phyloP scores from a whole-genome alignment of 2,888 invertebrate genomes.

The Alentia gelatinosa region DNA sequence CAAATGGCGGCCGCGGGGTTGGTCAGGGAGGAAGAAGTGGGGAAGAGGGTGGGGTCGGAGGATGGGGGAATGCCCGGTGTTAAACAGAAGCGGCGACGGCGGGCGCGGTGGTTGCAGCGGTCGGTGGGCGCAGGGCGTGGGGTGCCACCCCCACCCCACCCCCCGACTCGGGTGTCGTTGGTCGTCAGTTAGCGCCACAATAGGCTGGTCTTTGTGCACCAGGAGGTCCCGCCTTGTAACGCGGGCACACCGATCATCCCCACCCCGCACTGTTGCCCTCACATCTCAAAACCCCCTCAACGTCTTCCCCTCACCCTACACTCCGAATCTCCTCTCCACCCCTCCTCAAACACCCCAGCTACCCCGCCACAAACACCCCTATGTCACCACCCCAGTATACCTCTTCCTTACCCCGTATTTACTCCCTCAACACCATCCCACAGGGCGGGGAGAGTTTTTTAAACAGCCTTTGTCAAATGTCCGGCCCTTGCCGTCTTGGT shows the following conservation, averaged over 20 bases:
- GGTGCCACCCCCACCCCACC: neutral
- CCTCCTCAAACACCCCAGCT: neutral
- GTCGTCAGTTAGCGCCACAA: conserved; percentile 40
- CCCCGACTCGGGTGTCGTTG: conserved; percentile 15
- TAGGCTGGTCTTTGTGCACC: neutral
- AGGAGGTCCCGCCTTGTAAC: neutral
- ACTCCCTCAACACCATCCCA: neutral
- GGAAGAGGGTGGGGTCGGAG: neutral
- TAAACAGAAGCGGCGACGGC: conserved; percentile 15
- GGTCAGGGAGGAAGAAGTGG: conserved; percentile 31
- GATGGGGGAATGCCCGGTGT: neutral
- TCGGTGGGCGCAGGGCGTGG: neutral
- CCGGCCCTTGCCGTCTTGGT: conserved; percentile 24
- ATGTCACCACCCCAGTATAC: neutral
- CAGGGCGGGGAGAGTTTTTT: neutral
- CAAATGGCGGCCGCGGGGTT: neutral
- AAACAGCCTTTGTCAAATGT: conserved; percentile 39
- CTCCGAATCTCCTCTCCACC: no score
- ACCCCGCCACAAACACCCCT: conserved; percentile 34
- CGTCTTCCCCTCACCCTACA: neutral
- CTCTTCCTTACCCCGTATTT: neutral
- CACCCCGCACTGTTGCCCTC: neutral
- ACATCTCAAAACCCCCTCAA: conserved; percentile 13
- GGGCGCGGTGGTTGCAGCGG: neutral
- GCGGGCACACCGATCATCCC: conserved; percentile 15